Conservation (phyloP, 2,797 vertebrate species). For the Sarcoramphus papa region DNA sequence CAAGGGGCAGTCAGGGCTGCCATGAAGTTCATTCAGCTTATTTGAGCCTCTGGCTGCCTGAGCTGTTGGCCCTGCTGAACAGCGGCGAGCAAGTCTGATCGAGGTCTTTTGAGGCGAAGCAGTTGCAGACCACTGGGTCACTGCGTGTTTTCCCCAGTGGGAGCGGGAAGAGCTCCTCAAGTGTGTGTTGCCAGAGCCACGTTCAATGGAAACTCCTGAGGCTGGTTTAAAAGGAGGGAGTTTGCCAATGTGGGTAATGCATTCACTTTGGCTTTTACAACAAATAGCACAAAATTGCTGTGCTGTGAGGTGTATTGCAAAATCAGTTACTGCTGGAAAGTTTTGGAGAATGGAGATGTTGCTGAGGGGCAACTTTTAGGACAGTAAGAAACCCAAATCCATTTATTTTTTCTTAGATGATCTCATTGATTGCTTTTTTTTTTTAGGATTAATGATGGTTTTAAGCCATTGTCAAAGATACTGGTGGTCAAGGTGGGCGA, state of each 20-base stretch:
- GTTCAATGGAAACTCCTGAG: not conserved
- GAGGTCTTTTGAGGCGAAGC: not conserved
- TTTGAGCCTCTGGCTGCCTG: not conserved
- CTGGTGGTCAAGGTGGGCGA: not conserved
- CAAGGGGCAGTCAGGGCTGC: not conserved
- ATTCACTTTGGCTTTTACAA: not conserved
- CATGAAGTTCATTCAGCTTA: not conserved
- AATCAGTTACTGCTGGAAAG: conserved; percentile 30
- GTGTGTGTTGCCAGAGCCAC: not conserved
- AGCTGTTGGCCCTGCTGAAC: not conserved
- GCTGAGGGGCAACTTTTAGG: not conserved
- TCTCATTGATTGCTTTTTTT: not conserved
- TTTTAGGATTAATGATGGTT: not conserved
- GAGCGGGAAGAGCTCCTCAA: not conserved
- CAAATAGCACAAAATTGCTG: not conserved
- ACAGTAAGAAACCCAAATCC: not conserved
- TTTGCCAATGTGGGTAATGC: not conserved
- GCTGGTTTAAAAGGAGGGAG: not conserved
- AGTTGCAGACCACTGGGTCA: not conserved
- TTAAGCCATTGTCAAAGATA: not conserved
- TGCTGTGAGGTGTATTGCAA: not conserved
- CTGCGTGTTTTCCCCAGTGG: not conserved
- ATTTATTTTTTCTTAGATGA: not conserved
- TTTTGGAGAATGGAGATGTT: not conserved
- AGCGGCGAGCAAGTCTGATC: fast-evolving